Percentiles rank a stretch among this genome's conserved stretches.
These are phyloP conservation scores for Oenanthe oenanthe DNA, from an alignment of 2,113 vertebrate species.

Conservation along the genomic window DNA sequence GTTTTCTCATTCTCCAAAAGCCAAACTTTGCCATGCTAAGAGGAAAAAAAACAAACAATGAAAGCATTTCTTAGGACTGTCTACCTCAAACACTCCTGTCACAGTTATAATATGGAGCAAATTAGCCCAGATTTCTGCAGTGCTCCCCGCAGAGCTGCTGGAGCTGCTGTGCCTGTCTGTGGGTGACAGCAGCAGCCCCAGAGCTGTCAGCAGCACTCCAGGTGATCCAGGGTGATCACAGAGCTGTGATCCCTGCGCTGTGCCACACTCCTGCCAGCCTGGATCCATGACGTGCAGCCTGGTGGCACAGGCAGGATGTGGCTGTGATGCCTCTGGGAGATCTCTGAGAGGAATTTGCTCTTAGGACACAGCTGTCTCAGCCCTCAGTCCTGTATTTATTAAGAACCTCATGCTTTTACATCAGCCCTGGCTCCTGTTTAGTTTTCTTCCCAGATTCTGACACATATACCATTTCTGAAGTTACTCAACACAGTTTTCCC, in stretches of 20 bases:
- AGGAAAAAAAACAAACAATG: conserved; percentile 9
- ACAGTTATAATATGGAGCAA: neutral
- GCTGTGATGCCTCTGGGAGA: neutral
- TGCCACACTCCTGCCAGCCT: accelerated
- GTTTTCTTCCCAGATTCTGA: neutral
- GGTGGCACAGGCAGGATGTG: neutral
- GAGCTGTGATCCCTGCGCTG: neutral
- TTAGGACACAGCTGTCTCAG: neutral
- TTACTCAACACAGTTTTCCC: neutral
- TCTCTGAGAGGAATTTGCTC: neutral
- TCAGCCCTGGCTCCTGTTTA: neutral
- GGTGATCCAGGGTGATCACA: neutral
- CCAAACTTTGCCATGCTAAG: conserved; percentile 24
- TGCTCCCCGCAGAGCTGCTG: neutral
- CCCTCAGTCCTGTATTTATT: neutral
- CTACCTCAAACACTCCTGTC: neutral
- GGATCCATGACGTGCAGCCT: neutral
- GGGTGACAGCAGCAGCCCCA: neutral
- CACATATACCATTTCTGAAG: neutral
- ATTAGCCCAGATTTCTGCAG: neutral
- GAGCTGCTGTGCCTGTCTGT: neutral
- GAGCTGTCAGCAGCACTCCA: neutral
- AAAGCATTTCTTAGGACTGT: neutral
- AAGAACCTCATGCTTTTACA: neutral
- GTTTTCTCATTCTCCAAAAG: conserved; percentile 51